Evolutionary conservation across 2,113 vertebrate genomes (phyloP), one percentile per base, ranked within the genome.

Genomic region (Morphnarchus princeps): DNA sequence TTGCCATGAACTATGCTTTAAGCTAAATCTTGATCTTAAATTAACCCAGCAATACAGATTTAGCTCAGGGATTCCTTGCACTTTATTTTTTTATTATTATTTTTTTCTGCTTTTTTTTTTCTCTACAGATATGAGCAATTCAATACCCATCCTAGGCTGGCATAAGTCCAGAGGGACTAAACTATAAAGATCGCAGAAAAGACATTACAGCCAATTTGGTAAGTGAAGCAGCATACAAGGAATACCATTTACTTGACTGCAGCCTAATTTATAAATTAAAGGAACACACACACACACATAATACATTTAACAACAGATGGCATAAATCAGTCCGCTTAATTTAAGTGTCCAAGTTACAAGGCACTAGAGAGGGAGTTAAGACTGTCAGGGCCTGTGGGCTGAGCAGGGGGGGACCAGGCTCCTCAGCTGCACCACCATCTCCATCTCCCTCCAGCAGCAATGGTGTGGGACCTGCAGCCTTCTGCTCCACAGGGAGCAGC

Each of bases 381-480:
- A 36, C 16, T 32, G 21, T 9, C 24, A 38, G 22, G 13, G 21
- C 22, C 38, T 78, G 14, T 1, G 3, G 14, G 17, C 10, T 1
- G 4, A 49, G 19, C 26, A 47, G 15, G 61, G 29, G 8, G 13
- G 8, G 25, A 4, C 29, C 15, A 70, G 25, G 5, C 12, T 45
- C 16, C 22, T 61, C 54, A 61, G 24, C 29, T 58, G 55, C 32
- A 70, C 40, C 11, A 10, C 4, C 15, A 8, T 3, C 16, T 18
- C 49, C 18, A 2, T 25, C 6, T 87, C 19, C 22, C 18, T 76
- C 31, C 72, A 59, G 62, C 58, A 94, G 36, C 62, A 36, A 8
- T 6, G 38, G 9, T 1, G 1, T 0, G 1, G 50, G 36, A 25
- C 45, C 25, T 2, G 1, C 20, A 72, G 18, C 9, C n/a, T 59